Percentiles rank a stretch among this genome's conserved stretches.
phyloP scores from a whole-genome alignment of 1,140 invertebrate species.

The Pachyrhynchus sulphureomaculatus region DNA sequence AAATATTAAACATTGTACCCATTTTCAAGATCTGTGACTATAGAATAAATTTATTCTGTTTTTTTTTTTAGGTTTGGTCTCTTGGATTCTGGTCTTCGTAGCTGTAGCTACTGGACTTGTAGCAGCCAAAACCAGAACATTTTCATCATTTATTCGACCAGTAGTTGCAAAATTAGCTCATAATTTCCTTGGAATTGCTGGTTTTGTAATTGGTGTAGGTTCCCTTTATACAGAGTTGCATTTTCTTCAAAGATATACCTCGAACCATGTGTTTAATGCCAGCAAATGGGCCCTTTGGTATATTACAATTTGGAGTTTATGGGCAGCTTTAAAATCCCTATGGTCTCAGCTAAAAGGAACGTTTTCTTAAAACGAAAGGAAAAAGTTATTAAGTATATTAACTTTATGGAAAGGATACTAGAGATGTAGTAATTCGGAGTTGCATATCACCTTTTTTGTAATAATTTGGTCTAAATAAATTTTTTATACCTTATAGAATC shows the following conservation, averaged over 20 bases:
- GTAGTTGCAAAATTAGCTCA: constrained; percentile 24
- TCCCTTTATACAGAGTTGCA: not conserved
- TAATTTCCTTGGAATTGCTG: constrained; percentile 24
- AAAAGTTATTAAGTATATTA: too few relatives aligned
- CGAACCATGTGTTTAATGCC: too few relatives aligned
- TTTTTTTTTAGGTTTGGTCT: constrained; percentile 24
- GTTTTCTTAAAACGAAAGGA: constrained; percentile 4
- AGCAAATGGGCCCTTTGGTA: not conserved
- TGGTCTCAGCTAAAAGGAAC: constrained; percentile 14
- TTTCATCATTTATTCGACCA: constrained; percentile 15
- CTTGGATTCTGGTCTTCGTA: constrained; percentile 21
- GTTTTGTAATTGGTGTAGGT: constrained; percentile 21
- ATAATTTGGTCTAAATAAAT: too few relatives aligned
- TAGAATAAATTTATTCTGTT: too few relatives aligned
- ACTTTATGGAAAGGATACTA: too few relatives aligned
- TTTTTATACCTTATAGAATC: too few relatives aligned
- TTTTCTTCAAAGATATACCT: not conserved
- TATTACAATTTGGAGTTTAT: constrained; percentile 22
- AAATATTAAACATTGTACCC: too few relatives aligned
- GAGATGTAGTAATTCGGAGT: too few relatives aligned
- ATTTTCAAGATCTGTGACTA: too few relatives aligned
- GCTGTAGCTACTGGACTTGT: constrained; percentile 21
- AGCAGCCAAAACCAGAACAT: constrained; percentile 14
- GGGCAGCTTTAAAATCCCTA: constrained; percentile 21
- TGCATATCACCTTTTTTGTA: too few relatives aligned